Evolutionary conservation across 2,797 vertebrate species (phyloP), one percentile per base, ranked within the genome.

Genomic region (Tolypeutes matacus): DNA sequence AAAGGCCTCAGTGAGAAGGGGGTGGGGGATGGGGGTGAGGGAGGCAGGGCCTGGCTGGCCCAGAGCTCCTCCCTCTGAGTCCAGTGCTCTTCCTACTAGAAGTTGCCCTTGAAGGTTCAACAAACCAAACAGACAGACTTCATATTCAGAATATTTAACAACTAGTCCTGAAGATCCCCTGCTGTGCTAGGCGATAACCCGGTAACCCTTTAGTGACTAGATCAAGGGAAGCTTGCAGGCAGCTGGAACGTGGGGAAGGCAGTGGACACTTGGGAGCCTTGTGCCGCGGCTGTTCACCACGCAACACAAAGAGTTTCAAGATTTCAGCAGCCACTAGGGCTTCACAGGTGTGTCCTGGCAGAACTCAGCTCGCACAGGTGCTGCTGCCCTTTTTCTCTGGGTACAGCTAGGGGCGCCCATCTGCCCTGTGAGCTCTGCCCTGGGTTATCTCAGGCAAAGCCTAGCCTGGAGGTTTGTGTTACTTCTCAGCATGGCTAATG

Each of bases 1-100:
- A 58, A 64, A 53, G 39, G 72, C 39, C 34, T 20, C 15, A 9
- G 12, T 60, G 60, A 34, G 65, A 31, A 27, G 27, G 7, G 31
- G 27, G 20, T 0, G 3, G 23, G 31, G 49, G 13, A 12, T 25
- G 4, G 5, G 39, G 14, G 0, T 34, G 39, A 7, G 11, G 14
- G 31, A 62, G n/a, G 27, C 11, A 72, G 46, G 15, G 60, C 9
- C 51, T 10, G 39, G 39, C 39, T 13, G 34, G 27, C 1, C 23
- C 70, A 14, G 25, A 3, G 67, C 73, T 51, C 36, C 80, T 8
- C 12, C 13, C 17, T 53, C 23, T 4, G 3, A 46, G 18, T 51
- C 69, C 14, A 20, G 62, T 31, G 60, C n/a, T 39, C 60, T 49
- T 84, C 36, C 65, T 27, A 23, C 34, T 42, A 6, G 2, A 18